A percentile compares a stretch with the other conserved stretches of the same genome.
Conservation (phyloP, 1,140 invertebrate genomes). For the Mizuhopecten yessoensis region DNA sequence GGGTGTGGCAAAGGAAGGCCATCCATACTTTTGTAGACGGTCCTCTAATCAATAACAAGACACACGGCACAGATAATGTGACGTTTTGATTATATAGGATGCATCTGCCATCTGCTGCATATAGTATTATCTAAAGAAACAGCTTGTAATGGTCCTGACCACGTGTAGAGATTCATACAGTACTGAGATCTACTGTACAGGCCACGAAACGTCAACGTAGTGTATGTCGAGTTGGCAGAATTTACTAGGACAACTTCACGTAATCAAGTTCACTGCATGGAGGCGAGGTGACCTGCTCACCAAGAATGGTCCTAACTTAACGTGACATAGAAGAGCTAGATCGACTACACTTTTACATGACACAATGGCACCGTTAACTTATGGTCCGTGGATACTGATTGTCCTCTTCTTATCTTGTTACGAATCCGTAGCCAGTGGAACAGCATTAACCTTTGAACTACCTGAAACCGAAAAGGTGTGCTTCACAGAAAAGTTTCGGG, state of each 20-base stretch:
- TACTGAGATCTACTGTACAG: neutral
- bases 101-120: neutral
- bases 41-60: neutral
- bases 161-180: neutral
- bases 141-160: neutral
- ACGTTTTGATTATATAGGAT: neutral
- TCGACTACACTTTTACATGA: too few relatives aligned
- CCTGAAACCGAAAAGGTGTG: slow-evolving; percentile 70
- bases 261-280: neutral
- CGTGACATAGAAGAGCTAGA: too few relatives aligned
- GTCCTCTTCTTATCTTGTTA: neutral
- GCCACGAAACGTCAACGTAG: slow-evolving; percentile 3
- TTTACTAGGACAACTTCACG: neutral
- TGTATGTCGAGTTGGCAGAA: neutral
- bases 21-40: neutral
- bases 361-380: neutral
- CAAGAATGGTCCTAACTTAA: too few relatives aligned
- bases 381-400: neutral
- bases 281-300: too few relatives aligned
- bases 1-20: neutral
- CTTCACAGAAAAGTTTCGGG: slow-evolving; percentile 68
- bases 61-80: neutral
- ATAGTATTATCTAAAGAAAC: neutral
- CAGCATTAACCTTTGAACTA: slow-evolving; percentile 70
- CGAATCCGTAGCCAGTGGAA: slow-evolving; percentile 48